These are phyloP conservation scores for Xenus cinereus DNA, from an alignment of 2,113 vertebrate species.

Conservation along the genomic window DNA sequence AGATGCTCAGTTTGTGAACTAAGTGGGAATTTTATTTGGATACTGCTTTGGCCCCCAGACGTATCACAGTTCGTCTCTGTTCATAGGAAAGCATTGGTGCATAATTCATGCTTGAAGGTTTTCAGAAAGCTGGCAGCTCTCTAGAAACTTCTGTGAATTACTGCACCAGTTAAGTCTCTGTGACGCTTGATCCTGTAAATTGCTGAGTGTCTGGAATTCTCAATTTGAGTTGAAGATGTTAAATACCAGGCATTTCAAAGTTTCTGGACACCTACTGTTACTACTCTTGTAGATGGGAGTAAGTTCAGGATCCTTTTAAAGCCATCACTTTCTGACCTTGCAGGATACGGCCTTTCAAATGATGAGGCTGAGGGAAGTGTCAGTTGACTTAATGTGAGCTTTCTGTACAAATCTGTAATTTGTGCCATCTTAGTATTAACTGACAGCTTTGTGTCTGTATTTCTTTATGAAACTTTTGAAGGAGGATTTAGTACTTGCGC, in stretches of 20 bases:
- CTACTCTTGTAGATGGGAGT: background rate
- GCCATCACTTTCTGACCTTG: background rate
- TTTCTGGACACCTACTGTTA: background rate
- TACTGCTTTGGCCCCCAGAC: constrained; percentile 4
- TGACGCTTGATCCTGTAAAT: constrained; percentile 44
- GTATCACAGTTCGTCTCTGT: background rate
- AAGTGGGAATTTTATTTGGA: background rate
- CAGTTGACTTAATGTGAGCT: constrained; percentile 33
- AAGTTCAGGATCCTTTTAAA: constrained; percentile 12
- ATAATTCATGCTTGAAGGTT: background rate
- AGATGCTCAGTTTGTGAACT: background rate
- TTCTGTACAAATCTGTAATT: constrained; percentile 51
- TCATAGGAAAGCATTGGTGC: background rate
- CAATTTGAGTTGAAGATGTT: background rate
- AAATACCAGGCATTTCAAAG: constrained; percentile 9
- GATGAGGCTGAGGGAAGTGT: background rate
- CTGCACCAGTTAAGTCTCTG: constrained; percentile 9
- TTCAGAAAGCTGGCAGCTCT: constrained; percentile 38
- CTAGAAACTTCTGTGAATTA: constrained; percentile 38
- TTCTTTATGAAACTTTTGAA: constrained; percentile 38
- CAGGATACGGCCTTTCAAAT: background rate
- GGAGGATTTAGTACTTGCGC: background rate
- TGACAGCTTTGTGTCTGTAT: constrained; percentile 45
- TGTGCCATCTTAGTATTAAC: constrained; percentile 54
- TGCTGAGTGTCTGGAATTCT: constrained; percentile 30